A percentile compares a stretch with the other conserved stretches of the same genome.
These are phyloP conservation scores for Lycorma delicatula DNA, from an alignment of 1,140 invertebrate species.

Conservation along the genomic window DNA sequence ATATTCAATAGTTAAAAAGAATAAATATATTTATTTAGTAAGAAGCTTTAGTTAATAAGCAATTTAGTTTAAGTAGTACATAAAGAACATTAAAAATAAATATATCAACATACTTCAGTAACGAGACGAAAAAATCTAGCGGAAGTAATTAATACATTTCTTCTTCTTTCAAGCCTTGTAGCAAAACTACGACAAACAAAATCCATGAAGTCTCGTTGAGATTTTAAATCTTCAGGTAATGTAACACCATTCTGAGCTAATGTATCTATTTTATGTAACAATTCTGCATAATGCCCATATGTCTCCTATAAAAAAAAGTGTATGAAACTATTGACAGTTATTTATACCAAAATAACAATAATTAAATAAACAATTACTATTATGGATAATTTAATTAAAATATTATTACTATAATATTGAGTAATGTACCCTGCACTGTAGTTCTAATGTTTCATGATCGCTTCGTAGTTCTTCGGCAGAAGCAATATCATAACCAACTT, in stretches of 20 bases:
- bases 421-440: constrained; percentile 57
- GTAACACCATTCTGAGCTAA: constrained; percentile 42
- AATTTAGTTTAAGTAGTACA: too few species aligned
- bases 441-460: constrained; percentile 64
- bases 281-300: constrained; percentile 64
- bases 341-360: too few species aligned
- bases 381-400: background rate
- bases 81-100: too few species aligned
- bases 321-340: too few species aligned
- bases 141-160: constrained; percentile 68
- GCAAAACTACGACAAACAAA: constrained; percentile 71
- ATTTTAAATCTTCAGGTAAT: constrained; percentile 48
- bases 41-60: too few species aligned
- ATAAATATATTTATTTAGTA: too few species aligned
- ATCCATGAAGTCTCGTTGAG: constrained; percentile 68
- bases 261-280: constrained; percentile 56
- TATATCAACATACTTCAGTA: constrained; percentile 48
- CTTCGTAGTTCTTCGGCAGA: constrained; percentile 59
- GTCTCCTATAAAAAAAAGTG: constrained; percentile 47
- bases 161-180: constrained; percentile 58
- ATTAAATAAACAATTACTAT: too few species aligned
- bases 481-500: constrained; percentile 61
- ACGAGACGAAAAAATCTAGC: constrained; percentile 65
- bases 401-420: background rate
- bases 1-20: too few species aligned